Conservation (phyloP, 2,888 invertebrate species). For the Caradrina clavipalpis region DNA sequence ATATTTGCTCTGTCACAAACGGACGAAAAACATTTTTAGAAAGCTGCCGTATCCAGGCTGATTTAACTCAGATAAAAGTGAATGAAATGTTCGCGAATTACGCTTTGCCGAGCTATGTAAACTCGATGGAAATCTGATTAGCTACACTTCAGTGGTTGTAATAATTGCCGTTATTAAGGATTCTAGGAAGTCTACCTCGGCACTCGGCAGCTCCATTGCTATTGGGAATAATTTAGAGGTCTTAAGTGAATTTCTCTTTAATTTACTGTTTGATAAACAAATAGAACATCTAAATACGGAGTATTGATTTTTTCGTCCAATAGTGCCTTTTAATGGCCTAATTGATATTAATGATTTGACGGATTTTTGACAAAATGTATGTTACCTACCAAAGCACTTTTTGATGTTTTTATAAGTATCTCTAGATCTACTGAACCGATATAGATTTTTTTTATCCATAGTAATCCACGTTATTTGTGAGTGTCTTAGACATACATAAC, state of each 20-base stretch:
- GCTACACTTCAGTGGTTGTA: conserved; percentile 5
- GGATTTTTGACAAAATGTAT: too few species aligned
- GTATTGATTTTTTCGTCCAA: too few species aligned
- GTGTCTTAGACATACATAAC: too few species aligned
- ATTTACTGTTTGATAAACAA: background rate
- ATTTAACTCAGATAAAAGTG: background rate
- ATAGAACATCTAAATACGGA: too few species aligned
- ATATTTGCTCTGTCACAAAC: conserved; percentile 28
- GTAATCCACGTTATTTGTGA: too few species aligned
- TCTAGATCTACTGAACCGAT: too few species aligned
- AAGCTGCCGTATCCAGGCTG: background rate
- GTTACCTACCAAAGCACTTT: background rate
- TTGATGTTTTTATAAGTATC: background rate
- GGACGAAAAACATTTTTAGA: conserved; percentile 1
- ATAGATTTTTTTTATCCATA: too few species aligned
- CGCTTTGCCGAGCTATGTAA: background rate
- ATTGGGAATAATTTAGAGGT: background rate
- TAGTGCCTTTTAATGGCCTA: too few species aligned
- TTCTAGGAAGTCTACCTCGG: background rate
- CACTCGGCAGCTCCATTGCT: background rate
- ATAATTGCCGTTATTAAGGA: background rate
- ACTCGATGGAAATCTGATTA: conserved; percentile 1
- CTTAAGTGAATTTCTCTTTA: background rate
- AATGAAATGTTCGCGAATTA: conserved; percentile 1
- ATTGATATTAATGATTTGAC: too few species aligned